These are phyloP conservation scores for Daktulosphaira vitifoliae DNA, from an alignment of 1,140 invertebrate species.

Conservation along the genomic window DNA sequence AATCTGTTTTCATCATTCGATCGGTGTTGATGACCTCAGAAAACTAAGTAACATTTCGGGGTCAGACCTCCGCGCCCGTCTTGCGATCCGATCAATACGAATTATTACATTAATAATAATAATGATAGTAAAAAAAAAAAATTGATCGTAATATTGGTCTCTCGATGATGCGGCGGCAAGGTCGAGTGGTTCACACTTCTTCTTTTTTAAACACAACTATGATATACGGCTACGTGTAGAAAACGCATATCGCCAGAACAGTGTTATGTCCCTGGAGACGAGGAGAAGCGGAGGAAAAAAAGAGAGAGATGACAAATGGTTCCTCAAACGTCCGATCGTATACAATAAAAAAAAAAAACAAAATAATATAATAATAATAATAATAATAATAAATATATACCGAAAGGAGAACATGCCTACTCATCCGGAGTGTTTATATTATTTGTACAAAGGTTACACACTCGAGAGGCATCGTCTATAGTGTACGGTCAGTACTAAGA, in stretches of 20 bases:
- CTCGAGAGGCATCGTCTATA: background rate
- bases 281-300: background rate
- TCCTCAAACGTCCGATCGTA: conserved; percentile 29
- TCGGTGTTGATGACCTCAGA: conserved; percentile 31
- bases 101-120: conserved; percentile 33
- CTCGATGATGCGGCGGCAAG: conserved; percentile 24
- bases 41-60: conserved; percentile 16
- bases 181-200: conserved; percentile 30
- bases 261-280: conserved; percentile 17
- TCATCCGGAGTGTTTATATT: conserved; percentile 33
- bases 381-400: conserved; percentile 19
- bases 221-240: background rate
- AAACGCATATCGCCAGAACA: background rate
- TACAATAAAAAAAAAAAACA: conserved; percentile 21
- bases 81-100: conserved; percentile 27
- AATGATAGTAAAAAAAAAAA: conserved; percentile 26
- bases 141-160: conserved; percentile 32
- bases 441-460: conserved; percentile 34
- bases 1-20: conserved; percentile 13
- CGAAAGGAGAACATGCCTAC: conserved; percentile 25
- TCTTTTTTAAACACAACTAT: no score
- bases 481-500: no score
- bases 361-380: conserved; percentile 3
- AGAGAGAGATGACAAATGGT: conserved; percentile 29
- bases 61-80: conserved; percentile 21